A percentile compares a stretch with the other conserved stretches of the same genome.
These are phyloP conservation scores for Sinotaia quadrata DNA, from an alignment of 2,888 invertebrate species.

Conservation along the genomic window DNA sequence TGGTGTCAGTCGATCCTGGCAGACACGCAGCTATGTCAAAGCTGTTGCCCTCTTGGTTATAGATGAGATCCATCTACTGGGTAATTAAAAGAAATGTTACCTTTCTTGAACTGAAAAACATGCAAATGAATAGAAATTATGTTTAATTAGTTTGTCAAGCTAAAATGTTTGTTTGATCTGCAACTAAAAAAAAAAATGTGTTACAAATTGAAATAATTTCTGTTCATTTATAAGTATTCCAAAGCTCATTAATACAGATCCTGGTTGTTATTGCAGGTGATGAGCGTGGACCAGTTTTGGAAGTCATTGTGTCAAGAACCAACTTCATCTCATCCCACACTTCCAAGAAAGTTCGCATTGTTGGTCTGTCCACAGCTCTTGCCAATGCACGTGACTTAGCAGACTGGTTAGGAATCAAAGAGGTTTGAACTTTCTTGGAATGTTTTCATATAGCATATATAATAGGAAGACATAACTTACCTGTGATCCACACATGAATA, in stretches of 20 bases:
- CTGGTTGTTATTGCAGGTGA: slow-evolving; percentile 72
- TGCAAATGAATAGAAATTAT: not conserved
- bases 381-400: slow-evolving; percentile 98
- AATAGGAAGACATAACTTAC: too few species aligned
- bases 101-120: not conserved
- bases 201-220: not conserved
- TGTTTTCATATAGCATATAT: too few species aligned
- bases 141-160: too few species aligned
- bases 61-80: slow-evolving; percentile 97
- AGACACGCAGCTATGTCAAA: slow-evolving; percentile 92
- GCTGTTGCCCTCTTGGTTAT: slow-evolving; percentile 93
- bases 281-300: slow-evolving; percentile 80
- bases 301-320: slow-evolving; percentile 97
- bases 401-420: slow-evolving; percentile 91
- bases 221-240: too few species aligned
- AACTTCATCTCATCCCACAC: slow-evolving; percentile 96
- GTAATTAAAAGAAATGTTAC: slow-evolving; percentile 73
- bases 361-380: slow-evolving; percentile 96
- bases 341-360: slow-evolving; percentile 84
- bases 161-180: too few species aligned
- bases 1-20: slow-evolving; percentile 98
- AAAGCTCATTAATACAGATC: not conserved
- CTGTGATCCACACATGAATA: too few species aligned
- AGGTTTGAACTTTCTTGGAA: slow-evolving; percentile 51
- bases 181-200: too few species aligned